Evolutionary conservation across 2,888 invertebrate genomes (phyloP).

Genomic region (Ectemnius continuus): DNA sequence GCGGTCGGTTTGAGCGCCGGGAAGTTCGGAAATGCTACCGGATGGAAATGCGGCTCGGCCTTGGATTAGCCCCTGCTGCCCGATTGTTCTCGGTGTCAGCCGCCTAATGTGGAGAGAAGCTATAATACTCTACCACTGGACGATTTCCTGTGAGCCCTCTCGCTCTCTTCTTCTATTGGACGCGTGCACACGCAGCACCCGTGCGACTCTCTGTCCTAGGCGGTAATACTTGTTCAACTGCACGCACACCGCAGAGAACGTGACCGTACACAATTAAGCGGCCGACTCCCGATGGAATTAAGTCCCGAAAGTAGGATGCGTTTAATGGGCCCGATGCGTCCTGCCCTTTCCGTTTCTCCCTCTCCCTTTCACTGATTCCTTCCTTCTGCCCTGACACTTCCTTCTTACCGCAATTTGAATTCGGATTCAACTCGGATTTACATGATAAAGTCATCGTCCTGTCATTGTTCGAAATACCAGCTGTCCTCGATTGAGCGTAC

Average conservation of each 20-base stretch:
- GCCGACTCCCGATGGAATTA: constrained; percentile 48
- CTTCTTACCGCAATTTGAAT: not conserved
- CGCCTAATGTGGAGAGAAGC: constrained; percentile 48
- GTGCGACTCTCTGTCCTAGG: constrained; percentile 13
- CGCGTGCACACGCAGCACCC: constrained; percentile 8
- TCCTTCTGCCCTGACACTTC: not conserved
- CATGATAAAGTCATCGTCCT: no score
- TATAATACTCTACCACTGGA: constrained; percentile 42
- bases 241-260: constrained; percentile 51
- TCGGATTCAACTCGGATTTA: not conserved
- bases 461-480: no score
- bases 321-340: constrained; percentile 47
- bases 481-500: no score
- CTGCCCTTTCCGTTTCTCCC: not conserved
- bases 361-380: not conserved
- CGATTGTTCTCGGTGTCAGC: constrained; percentile 51
- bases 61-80: constrained; percentile 59
- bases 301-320: constrained; percentile 57
- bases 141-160: constrained; percentile 54
- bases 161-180: constrained; percentile 19
- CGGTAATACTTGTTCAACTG: constrained; percentile 27
- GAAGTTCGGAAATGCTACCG: constrained; percentile 14
- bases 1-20: constrained; percentile 15
- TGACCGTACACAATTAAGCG: constrained; percentile 61
- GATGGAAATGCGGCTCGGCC: constrained; percentile 62